phyloP scores from a whole-genome alignment of 2,888 invertebrate genomes.

The Salticus scenicus region DNA sequence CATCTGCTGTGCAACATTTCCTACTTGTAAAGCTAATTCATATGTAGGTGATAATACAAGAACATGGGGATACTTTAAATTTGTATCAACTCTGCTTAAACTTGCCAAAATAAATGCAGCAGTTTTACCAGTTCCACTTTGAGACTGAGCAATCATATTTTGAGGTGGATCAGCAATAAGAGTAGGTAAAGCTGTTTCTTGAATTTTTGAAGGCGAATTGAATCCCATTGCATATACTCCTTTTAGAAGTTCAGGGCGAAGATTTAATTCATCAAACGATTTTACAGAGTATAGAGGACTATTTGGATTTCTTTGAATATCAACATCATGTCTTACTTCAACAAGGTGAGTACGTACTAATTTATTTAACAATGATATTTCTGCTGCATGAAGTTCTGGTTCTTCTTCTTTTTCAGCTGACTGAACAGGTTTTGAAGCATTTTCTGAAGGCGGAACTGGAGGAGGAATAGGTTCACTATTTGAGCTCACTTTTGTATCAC shows the following conservation, averaged over 20 bases:
- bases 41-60: conserved; percentile 97
- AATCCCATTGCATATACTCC: conserved; percentile 98
- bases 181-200: conserved; percentile 95
- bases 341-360: conserved; percentile 92
- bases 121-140: conserved; percentile 99
- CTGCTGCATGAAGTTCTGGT: conserved; percentile 81
- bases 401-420: conserved; percentile 32
- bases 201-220: conserved; percentile 98
- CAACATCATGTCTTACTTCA: conserved; percentile 86
- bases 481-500: neutral
- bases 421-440: neutral
- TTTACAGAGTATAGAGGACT: conserved; percentile 94
- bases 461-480: conserved; percentile 28
- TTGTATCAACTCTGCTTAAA: conserved; percentile 91
- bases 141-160: conserved; percentile 99
- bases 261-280: conserved; percentile 78
- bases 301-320: conserved; percentile 92
- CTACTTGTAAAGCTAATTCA: conserved; percentile 97
- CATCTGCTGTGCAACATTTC: conserved; percentile 97
- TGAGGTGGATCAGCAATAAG: conserved; percentile 95
- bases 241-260: conserved; percentile 90
- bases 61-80: conserved; percentile 84
- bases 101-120: conserved; percentile 98
- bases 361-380: conserved; percentile 91
- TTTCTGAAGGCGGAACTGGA: conserved; percentile 23